Conservation (phyloP, 2,797 vertebrate species). For the Sebastiscus albofasciatus region DNA sequence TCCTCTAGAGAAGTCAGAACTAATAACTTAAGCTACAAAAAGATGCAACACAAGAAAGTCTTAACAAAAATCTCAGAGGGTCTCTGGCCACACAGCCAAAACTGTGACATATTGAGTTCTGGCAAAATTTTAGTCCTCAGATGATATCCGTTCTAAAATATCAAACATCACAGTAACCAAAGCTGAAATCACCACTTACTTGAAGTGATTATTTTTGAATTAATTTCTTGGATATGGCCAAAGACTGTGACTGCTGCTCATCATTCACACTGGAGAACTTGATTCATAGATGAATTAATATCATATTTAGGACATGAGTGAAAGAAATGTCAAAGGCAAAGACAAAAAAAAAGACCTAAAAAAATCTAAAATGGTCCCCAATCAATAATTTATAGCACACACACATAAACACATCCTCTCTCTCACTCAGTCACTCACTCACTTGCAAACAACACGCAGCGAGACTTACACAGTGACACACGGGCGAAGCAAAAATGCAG, state of each 20-base stretch:
- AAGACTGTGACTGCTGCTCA: not conserved
- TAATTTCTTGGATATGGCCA: not conserved
- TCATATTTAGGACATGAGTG: not conserved
- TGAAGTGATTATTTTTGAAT: not conserved
- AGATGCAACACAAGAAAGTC: too few species aligned
- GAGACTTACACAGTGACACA: not conserved
- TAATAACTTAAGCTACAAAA: too few species aligned
- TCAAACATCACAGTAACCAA: not conserved
- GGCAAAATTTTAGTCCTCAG: not conserved
- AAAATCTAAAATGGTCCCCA: not conserved
- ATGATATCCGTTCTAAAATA: not conserved
- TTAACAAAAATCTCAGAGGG: too few species aligned
- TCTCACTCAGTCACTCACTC: not conserved
- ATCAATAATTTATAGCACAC: conserved; percentile 15
- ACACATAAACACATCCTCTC: not conserved
- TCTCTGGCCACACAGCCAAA: too few species aligned
- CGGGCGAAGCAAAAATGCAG: not conserved
- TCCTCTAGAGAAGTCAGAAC: too few species aligned
- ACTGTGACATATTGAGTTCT: not conserved
- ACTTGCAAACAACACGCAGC: not conserved
- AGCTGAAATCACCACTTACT: not conserved
- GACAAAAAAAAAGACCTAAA: not conserved
- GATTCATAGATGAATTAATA: not conserved
- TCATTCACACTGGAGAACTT: not conserved
- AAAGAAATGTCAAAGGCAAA: not conserved